A percentile compares a stretch with the other conserved stretches of the same genome.
phyloP scores from a whole-genome alignment of 2,797 vertebrate genomes.

The Pachyuromys duprasi region DNA sequence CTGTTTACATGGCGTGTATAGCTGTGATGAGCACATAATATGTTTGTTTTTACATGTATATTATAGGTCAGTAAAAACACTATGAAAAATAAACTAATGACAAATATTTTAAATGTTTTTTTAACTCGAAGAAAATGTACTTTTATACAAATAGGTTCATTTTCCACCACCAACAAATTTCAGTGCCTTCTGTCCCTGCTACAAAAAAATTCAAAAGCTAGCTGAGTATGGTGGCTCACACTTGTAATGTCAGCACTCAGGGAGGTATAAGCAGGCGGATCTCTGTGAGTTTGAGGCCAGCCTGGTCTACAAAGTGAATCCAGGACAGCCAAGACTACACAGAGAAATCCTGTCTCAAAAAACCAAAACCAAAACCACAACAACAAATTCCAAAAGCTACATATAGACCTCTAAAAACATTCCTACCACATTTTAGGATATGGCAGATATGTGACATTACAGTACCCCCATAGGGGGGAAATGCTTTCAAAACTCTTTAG shows the following conservation, averaged over 20 bases:
- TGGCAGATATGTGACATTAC: neutral
- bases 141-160: constrained; percentile 29
- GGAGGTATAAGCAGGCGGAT: too few species aligned
- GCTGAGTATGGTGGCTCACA: too few species aligned
- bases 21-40: neutral
- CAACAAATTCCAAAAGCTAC: neutral
- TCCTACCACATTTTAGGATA: constrained; percentile 38
- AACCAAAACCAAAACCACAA: neutral
- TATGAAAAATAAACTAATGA: neutral
- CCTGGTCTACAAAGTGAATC: too few species aligned
- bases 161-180: constrained; percentile 12
- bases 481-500: constrained; percentile 57
- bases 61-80: neutral
- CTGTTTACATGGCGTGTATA: neutral
- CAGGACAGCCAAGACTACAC: too few species aligned
- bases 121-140: constrained; percentile 6
- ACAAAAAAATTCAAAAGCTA: neutral
- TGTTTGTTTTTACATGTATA: neutral
- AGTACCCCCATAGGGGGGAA: neutral
- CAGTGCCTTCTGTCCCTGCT: neutral
- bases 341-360: too few species aligned
- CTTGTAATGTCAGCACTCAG: too few species aligned
- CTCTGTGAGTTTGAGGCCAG: too few species aligned
- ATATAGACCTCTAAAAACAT: neutral
- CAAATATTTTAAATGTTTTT: constrained; percentile 9